phyloP scores from a whole-genome alignment of 2,888 invertebrate genomes.

The Chelonus formosanus region DNA sequence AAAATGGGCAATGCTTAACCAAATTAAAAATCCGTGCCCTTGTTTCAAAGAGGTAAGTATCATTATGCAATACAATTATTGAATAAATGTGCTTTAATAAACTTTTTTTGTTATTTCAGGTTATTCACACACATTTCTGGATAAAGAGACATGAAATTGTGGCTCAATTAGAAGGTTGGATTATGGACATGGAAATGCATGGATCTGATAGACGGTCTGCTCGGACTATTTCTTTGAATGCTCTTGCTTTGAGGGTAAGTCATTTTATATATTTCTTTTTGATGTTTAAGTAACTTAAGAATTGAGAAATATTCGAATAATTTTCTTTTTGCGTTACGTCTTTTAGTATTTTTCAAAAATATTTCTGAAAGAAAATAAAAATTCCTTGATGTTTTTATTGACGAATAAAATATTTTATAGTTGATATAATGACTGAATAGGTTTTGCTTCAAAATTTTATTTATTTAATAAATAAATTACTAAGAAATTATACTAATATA shows the following conservation, averaged over 20 bases:
- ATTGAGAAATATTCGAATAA: too few species aligned
- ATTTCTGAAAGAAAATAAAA: too few species aligned
- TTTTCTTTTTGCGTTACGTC: too few species aligned
- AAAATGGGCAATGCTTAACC: conserved; percentile 96
- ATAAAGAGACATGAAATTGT: conserved; percentile 90
- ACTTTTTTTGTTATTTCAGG: conserved; percentile 65
- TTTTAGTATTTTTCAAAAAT: too few species aligned
- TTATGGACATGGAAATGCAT: conserved; percentile 84
- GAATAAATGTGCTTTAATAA: not conserved
- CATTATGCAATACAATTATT: too few species aligned
- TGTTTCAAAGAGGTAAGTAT: conserved; percentile 85
- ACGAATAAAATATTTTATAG: too few species aligned
- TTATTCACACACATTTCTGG: conserved; percentile 94
- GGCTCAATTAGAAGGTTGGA: conserved; percentile 89
- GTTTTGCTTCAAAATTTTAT: too few species aligned
- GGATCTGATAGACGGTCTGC: conserved; percentile 81
- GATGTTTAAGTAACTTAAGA: too few species aligned
- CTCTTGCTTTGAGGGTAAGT: conserved; percentile 77
- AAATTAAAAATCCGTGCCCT: conserved; percentile 86
- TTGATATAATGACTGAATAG: too few species aligned
- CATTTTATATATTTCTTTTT: not conserved
- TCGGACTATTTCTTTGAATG: conserved; percentile 77
- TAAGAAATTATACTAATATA: too few species aligned
- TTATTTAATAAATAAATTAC: too few species aligned
- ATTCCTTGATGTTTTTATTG: too few species aligned